These are phyloP conservation scores for Diaphora mendica DNA, from an alignment of 2,888 invertebrate genomes.

Conservation along the genomic window DNA sequence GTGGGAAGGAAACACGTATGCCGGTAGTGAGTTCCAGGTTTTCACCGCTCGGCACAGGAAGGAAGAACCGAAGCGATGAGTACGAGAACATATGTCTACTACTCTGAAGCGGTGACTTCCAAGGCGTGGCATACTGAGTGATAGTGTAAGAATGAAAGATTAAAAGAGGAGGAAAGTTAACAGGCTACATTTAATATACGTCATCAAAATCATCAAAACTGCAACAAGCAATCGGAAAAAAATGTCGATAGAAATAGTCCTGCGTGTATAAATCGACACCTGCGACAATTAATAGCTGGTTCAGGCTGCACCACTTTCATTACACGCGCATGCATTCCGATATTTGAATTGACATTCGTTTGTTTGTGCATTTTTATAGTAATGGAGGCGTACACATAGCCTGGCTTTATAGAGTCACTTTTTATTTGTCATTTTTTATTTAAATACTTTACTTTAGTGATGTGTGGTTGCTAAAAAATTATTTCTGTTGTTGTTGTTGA, in stretches of 20 bases:
- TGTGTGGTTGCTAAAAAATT: not conserved
- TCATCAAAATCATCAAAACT: slow-evolving; percentile 42
- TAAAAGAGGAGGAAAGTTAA: slow-evolving; percentile 22
- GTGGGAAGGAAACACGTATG: no score
- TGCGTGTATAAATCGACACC: slow-evolving; percentile 73
- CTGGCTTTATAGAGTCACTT: slow-evolving; percentile 28
- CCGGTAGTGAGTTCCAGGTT: no score
- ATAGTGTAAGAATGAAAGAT: not conserved
- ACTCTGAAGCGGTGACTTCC: no score
- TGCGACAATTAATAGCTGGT: slow-evolving; percentile 73
- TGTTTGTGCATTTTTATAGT: slow-evolving; percentile 48
- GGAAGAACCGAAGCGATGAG: no score
- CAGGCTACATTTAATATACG: slow-evolving; percentile 30
- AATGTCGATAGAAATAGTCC: slow-evolving; percentile 63
- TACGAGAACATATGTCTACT: no score
- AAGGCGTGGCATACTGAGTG: not conserved
- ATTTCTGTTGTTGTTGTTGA: no score
- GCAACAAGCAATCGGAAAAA: slow-evolving; percentile 52
- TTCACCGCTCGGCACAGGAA: no score
- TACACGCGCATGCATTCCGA: slow-evolving; percentile 48
- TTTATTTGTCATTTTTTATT: slow-evolving; percentile 37
- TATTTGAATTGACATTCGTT: slow-evolving; percentile 47
- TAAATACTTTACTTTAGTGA: slow-evolving; percentile 5
- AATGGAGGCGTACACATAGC: slow-evolving; percentile 28
- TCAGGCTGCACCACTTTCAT: slow-evolving; percentile 64